A percentile compares a stretch with the other conserved stretches of the same genome.
phyloP scores from a whole-genome alignment of 2,113 vertebrate genomes.

The Pao palembangensis region DNA sequence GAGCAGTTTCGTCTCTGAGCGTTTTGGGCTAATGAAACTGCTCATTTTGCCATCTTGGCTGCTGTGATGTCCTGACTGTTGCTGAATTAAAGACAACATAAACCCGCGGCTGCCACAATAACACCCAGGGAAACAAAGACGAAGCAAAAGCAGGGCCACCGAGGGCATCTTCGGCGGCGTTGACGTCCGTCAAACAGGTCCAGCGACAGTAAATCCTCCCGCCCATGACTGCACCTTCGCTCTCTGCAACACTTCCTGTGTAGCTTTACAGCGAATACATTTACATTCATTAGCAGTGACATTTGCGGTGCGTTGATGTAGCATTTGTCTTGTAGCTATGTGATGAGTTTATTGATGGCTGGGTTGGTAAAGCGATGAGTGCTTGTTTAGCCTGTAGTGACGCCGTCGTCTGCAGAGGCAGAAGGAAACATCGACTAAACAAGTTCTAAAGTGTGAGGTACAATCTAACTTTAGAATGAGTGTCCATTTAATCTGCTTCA shows the following conservation, averaged over 20 bases:
- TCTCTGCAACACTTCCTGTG: conserved; percentile 28
- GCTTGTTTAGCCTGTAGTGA: conserved; percentile 42
- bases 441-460: not conserved
- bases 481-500: not conserved
- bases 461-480: not conserved
- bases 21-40: conserved; percentile 52
- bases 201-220: not conserved
- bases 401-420: conserved; percentile 21
- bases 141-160: not conserved
- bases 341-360: conserved; percentile 56
- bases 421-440: not conserved
- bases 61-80: conserved; percentile 39
- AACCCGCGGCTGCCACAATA: conserved; percentile 11
- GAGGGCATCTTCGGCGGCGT: not conserved
- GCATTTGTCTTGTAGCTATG: conserved; percentile 36
- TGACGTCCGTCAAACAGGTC: conserved; percentile 1
- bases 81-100: conserved; percentile 36
- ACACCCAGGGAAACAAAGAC: no score
- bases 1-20: conserved; percentile 40
- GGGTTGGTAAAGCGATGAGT: conserved; percentile 41
- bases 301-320: conserved; percentile 47
- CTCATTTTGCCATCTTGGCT: conserved; percentile 48
- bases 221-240: conserved; percentile 10
- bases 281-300: conserved; percentile 55
- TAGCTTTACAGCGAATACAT: conserved; percentile 45